phyloP scores from a whole-genome alignment of 2,797 vertebrate species.

The Danio albolineatus region DNA sequence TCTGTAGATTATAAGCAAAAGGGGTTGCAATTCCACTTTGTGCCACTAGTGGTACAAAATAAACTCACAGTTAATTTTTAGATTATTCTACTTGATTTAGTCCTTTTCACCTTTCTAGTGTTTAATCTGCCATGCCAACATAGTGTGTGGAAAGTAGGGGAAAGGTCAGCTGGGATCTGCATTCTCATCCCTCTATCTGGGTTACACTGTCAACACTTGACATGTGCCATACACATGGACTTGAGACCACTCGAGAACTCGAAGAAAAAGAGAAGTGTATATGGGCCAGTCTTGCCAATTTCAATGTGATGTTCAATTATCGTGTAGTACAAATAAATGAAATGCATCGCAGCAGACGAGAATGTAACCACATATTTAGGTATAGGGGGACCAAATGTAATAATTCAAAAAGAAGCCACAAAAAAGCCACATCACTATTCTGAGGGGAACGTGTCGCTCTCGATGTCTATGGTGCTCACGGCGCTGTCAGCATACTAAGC shows the following conservation, averaged over 20 bases:
- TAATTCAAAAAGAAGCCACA: conserved; percentile 3
- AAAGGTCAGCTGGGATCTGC: conserved; percentile 32
- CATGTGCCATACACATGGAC: conserved; percentile 18
- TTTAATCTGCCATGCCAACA: conserved; percentile 36
- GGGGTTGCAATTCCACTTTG: not conserved
- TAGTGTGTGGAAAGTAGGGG: not conserved
- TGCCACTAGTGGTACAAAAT: not conserved
- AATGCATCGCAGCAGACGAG: not conserved
- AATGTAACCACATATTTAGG: not conserved
- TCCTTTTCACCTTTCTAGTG: conserved; percentile 8
- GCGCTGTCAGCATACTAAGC: conserved; percentile 25
- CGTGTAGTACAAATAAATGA: not conserved
- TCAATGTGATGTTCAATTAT: conserved; percentile 9
- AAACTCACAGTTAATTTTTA: not conserved
- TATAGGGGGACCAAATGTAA: not conserved
- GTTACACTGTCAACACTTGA: conserved; percentile 46
- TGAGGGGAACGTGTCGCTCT: conserved; percentile 7
- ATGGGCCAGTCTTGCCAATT: not conserved
- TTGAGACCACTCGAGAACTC: conserved; percentile 9
- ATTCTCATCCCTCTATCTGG: conserved; percentile 27
- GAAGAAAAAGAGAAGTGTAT: not conserved
- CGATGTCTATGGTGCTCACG: conserved; percentile 4
- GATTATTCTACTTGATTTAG: not conserved
- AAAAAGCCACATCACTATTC: not conserved
- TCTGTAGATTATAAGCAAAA: not conserved